A percentile compares a stretch with the other conserved stretches of the same genome.
phyloP scores from a whole-genome alignment of 2,888 invertebrate genomes.

The Drosophila ezoana region DNA sequence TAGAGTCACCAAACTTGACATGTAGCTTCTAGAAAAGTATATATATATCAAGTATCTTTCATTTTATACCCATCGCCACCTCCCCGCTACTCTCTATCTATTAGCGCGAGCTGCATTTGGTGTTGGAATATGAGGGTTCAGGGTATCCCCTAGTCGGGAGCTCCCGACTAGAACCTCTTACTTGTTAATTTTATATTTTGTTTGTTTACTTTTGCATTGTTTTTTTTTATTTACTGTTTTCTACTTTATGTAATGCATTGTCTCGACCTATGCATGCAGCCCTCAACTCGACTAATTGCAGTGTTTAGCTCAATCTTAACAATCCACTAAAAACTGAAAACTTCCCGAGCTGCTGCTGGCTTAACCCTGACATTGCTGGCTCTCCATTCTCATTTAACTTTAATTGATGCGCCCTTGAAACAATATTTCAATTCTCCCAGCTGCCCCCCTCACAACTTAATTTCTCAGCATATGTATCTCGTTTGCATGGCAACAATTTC shows the following conservation, averaged over 20 bases:
- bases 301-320: slow-evolving; percentile 39
- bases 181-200: slow-evolving; percentile 39
- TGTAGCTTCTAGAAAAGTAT: too few relatives aligned
- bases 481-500: background rate
- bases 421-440: slow-evolving; percentile 14
- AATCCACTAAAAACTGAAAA: background rate
- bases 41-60: too few relatives aligned
- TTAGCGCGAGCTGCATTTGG: too few relatives aligned
- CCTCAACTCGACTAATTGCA: slow-evolving; percentile 43
- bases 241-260: slow-evolving; percentile 48
- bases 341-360: too few relatives aligned
- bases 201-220: slow-evolving; percentile 36
- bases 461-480: background rate
- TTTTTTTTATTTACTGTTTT: slow-evolving; percentile 4
- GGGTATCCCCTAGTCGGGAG: too few relatives aligned
- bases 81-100: too few relatives aligned
- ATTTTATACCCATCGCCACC: too few relatives aligned
- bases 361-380: slow-evolving; percentile 21
- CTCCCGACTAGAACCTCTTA: too few relatives aligned
- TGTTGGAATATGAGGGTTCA: too few relatives aligned
- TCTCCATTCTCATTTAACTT: slow-evolving; percentile 24
- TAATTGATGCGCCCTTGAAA: slow-evolving; percentile 63
- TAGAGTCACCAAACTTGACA: too few relatives aligned
- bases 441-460: background rate
- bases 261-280: slow-evolving; percentile 42